A percentile compares a stretch with the other conserved stretches of the same genome.
Evolutionary conservation across 2,888 invertebrate genomes (phyloP).

Genomic region (Pogonocherus hispidulus): DNA sequence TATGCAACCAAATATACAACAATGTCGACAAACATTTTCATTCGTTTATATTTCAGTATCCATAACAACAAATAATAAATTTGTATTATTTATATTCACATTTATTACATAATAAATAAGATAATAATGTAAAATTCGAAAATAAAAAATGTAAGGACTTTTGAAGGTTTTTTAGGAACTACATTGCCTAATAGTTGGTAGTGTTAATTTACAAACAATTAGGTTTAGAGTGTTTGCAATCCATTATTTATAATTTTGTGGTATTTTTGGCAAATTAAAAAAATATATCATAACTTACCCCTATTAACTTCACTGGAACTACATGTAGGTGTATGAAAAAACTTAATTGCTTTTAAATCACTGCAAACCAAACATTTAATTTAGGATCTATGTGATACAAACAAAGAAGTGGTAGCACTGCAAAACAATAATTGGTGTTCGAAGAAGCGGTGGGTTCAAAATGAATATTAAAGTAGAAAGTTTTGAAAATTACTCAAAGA

Average conservation of each 20-base stretch:
- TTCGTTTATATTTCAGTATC: neutral
- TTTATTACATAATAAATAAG: neutral
- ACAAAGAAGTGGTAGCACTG: constrained; percentile 17
- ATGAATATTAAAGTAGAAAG: constrained; percentile 37
- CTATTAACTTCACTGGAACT: neutral
- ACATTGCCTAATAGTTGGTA: neutral
- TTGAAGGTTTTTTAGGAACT: neutral
- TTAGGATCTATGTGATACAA: constrained; percentile 3
- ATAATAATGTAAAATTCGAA: neutral
- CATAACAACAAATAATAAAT: neutral
- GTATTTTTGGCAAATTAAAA: neutral
- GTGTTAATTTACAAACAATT: too few relatives aligned
- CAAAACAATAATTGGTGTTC: neutral
- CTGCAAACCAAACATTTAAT: neutral
- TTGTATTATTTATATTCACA: neutral
- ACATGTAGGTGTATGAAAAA: neutral
- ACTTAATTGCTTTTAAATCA: neutral
- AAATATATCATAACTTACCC: neutral
- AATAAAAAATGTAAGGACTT: too few relatives aligned
- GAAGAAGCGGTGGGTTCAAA: constrained; percentile 38
- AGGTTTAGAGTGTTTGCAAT: too few relatives aligned
- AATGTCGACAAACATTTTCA: neutral
- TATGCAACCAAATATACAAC: constrained; percentile 7
- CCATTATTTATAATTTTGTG: neutral
- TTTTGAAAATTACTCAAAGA: constrained; percentile 44